Base-by-base conservation (phyloP, 30 jellyfish, hydroid and myxozoan genomes). In the Sanderia malayensis region DNA sequence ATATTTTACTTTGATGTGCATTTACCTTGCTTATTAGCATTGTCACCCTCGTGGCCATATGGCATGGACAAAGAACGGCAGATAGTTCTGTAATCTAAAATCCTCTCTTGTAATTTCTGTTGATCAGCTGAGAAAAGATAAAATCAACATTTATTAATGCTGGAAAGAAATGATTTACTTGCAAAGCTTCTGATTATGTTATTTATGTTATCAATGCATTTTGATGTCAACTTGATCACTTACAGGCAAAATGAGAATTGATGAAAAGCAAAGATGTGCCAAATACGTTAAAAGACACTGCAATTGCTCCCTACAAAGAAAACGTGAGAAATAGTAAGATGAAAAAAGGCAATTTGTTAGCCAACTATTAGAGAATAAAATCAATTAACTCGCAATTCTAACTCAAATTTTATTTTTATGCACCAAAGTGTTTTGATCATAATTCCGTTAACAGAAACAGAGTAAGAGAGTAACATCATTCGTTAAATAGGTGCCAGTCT, bases 181-280 rank as follows among this genome's bases (percentile, higher is more conserved):
- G 55, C 55, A 15, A 41, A 41, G 55, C 55, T 41, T 41, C 55
- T 6, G 15, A 41, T 41, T 41, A 41, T 8, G 15, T 41, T 41
- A 6, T 41, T 41, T 41, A 41, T 41, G 55, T 6, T 41, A 6
- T 15, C 15, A 6, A 41, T 41, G n/a, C n/a, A n/a, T n/a, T n/a
- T n/a, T n/a, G n/a, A n/a, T n/a, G n/a, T n/a, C n/a, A n/a, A n/a
- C n/a, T n/a, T n/a, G n/a, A n/a, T n/a, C 17, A 81, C 96, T 84
- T 75, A 92, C 98, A 92, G 13, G 98, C 88, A 70, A 92, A 92
- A 55, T 92, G 98, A 2, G 98, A 92, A 31, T 94, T 84, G 68
- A 92, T 92, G 55, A 92, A 84, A n/a, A 84, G 86, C 30, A 92
- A 76, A 23, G 98, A 92, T 27, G 98, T 92, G 19, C 98, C 98